These are phyloP conservation scores for Lethenteron camtschaticum DNA, from an alignment of 2,113 vertebrate species.

Conservation along the genomic window DNA sequence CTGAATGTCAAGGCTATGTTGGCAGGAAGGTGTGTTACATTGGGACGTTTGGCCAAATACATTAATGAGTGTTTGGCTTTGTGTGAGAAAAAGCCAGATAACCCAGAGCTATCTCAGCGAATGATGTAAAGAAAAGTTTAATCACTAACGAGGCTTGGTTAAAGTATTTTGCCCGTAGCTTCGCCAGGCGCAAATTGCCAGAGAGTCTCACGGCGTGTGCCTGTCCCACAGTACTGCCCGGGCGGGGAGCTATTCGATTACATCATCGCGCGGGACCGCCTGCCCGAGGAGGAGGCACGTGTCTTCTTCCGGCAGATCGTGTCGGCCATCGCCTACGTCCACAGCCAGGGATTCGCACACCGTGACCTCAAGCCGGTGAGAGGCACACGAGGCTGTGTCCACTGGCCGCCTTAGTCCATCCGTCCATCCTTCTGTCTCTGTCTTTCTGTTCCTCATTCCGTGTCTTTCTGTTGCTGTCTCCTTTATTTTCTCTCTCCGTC, in stretches of 20 bases:
- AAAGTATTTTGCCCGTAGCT: neutral
- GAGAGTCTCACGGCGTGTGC: neutral
- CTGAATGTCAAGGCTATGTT: too few species aligned
- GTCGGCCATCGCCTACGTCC: conserved; percentile 65
- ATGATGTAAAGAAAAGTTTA: too few species aligned
- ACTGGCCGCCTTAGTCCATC: too few species aligned
- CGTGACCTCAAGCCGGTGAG: conserved; percentile 79
- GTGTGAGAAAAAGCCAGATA: too few species aligned
- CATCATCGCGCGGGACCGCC: conserved; percentile 63
- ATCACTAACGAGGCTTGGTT: neutral
- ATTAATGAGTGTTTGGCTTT: too few species aligned
- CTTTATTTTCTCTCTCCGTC: neutral
- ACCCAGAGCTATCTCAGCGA: too few species aligned
- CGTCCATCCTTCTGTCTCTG: too few species aligned
- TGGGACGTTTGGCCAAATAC: too few species aligned
- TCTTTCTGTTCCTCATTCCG: too few species aligned
- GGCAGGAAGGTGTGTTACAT: too few species aligned
- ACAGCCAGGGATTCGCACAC: conserved; percentile 74
- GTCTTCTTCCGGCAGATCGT: conserved; percentile 77
- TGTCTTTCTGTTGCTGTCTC: neutral
- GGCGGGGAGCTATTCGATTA: conserved; percentile 91
- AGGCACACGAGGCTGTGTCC: too few species aligned
- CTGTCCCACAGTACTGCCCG: conserved; percentile 49
- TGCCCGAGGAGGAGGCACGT: conserved; percentile 61
- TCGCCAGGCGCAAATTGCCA: too few species aligned